Percentiles rank a stretch among this genome's conserved stretches.
phyloP scores from a whole-genome alignment of 1,140 invertebrate genomes.

The Harlomillsia oculata region DNA sequence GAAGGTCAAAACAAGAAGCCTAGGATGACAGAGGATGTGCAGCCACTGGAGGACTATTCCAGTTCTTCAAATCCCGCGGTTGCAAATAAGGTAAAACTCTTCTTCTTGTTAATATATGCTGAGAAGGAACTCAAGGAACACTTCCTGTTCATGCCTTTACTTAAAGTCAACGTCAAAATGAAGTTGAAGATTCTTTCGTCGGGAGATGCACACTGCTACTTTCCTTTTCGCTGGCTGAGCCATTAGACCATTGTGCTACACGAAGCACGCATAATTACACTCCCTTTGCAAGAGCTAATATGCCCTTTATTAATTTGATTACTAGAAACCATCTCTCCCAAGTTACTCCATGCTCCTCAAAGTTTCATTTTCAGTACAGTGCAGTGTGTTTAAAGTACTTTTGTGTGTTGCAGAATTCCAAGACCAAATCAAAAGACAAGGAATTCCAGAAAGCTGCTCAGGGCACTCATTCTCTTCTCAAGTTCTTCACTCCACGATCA shows the following conservation, averaged over 20 bases:
- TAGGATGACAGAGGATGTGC: conserved; percentile 18
- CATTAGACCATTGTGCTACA: no score
- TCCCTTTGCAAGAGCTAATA: conserved; percentile 8
- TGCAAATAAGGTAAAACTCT: conserved; percentile 15
- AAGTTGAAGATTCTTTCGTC: no score
- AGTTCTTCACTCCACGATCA: conserved; percentile 23
- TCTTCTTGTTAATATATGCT: conserved; percentile 6
- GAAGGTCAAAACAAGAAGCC: conserved; percentile 22
- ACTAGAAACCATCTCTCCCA: neutral
- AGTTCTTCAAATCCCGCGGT: neutral
- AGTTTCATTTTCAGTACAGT: neutral
- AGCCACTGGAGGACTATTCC: conserved; percentile 30
- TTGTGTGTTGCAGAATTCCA: conserved; percentile 15
- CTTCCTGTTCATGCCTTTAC: no score
- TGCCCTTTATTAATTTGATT: conserved; percentile 10
- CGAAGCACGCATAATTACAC: conserved; percentile 8
- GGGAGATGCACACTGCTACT: no score
- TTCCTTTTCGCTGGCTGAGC: no score
- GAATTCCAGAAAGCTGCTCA: conserved; percentile 29
- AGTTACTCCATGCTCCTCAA: neutral
- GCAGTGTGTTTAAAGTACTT: conserved; percentile 6
- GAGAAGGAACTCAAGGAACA: neutral
- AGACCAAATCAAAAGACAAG: conserved; percentile 22
- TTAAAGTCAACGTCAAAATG: no score
- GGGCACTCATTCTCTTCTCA: conserved; percentile 26